A percentile compares a stretch with the other conserved stretches of the same genome.
Evolutionary conservation across 2,888 invertebrate species (phyloP).

Genomic region (Nephrotoma appendiculata): DNA sequence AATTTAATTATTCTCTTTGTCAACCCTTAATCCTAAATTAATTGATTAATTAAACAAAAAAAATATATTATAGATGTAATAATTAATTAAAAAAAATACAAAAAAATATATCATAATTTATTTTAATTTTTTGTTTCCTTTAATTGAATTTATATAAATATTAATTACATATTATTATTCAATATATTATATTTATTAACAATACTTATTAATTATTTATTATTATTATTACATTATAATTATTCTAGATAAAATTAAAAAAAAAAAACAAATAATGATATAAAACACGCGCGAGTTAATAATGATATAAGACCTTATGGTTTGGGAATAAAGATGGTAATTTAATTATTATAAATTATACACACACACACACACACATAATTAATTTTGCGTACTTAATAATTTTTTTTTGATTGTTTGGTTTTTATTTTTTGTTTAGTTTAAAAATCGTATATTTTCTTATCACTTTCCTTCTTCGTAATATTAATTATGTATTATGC

Average conservation of each 20-base stretch:
- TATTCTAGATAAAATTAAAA: neutral
- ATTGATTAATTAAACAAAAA: neutral
- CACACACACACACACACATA: neutral
- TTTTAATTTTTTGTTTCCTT: neutral
- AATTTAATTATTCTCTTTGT: neutral
- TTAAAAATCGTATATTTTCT: neutral
- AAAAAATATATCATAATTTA: neutral
- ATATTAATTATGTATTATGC: neutral
- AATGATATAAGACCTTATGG: neutral
- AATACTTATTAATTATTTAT: neutral
- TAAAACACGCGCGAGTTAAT: neutral
- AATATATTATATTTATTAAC: neutral
- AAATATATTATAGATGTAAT: neutral
- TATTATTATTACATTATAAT: neutral
- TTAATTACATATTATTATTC: neutral
- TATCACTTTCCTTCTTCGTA: neutral
- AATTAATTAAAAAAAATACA: neutral
- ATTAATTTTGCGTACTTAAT: neutral
- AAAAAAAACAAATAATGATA: no score
- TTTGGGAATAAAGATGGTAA: neutral
- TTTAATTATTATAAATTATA: neutral
- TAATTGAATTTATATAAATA: neutral
- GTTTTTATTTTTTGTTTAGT: neutral
- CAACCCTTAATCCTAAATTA: neutral
- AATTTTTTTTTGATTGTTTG: neutral